Evolutionary conservation across 1,140 invertebrate genomes (phyloP).

Genomic region (Trypoxylus dichotomus): DNA sequence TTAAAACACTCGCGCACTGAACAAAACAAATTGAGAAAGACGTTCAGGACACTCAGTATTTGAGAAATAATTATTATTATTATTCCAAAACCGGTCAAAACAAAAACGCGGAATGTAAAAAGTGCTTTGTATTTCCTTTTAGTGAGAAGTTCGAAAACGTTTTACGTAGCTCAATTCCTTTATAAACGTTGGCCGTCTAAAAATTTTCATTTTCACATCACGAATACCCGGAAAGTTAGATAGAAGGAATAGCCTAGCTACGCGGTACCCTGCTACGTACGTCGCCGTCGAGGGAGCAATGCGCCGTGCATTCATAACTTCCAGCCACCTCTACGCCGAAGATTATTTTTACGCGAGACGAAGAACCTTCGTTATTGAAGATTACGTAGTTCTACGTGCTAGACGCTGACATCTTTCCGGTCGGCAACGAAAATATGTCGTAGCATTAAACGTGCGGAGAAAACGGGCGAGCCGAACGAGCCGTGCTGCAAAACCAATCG

Average conservation of each 20-base stretch:
- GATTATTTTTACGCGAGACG: not conserved
- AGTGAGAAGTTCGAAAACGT: no score
- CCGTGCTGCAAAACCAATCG: constrained; percentile 14
- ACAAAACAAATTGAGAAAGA: no score
- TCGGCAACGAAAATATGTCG: constrained; percentile 2
- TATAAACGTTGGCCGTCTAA: not conserved
- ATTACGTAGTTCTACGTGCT: constrained; percentile 9
- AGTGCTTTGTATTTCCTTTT: no score
- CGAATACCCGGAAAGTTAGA: not conserved
- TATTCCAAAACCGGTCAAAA: no score
- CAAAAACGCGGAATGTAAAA: no score
- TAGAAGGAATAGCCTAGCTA: not conserved
- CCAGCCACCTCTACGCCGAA: not conserved
- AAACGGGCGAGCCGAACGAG: not conserved
- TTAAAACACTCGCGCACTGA: no score
- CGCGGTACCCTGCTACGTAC: not conserved
- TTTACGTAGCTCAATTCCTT: not conserved
- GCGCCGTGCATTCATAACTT: not conserved
- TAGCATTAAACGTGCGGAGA: not conserved
- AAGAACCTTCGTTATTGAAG: not conserved
- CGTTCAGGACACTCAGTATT: no score
- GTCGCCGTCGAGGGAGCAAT: not conserved
- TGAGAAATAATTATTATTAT: no score
- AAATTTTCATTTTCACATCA: not conserved
- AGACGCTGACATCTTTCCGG: not conserved